Base-by-base conservation (phyloP, 2,888 invertebrate species). In the Harpalus rubripes region DNA sequence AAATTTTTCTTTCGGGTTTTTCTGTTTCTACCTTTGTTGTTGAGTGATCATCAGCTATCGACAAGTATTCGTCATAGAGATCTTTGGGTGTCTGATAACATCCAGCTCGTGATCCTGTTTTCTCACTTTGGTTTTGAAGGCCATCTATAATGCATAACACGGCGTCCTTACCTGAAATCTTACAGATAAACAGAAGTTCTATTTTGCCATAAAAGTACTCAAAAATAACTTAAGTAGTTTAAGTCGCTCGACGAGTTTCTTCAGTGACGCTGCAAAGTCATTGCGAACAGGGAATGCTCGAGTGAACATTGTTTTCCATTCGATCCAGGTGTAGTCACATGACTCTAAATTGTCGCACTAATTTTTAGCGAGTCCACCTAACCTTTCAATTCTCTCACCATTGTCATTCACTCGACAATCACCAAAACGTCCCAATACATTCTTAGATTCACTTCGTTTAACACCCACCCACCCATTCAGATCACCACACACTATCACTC, bases 111-210 rank as follows among this genome's bases (percentile, higher is more conserved):
- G 58, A 3, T 63, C 61, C 61, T 63, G 61, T 63, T 63, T 63
- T 63, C 61, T 63, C 61, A 8, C 22, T 22, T 63, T 63, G 61
- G 12, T 63, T 63, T 63, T 63, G 61, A 4, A 63, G 84, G n/a
- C 86, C 87, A 41, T 86, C 86, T 5, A 86, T 86, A 0, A 86
- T 18, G 76, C 87, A 85, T 1, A 86, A 86, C 10, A 87, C n/a
- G n/a, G n/a, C n/a, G n/a, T n/a, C n/a, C n/a, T n/a, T n/a, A n/a
- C n/a, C n/a, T n/a, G n/a, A n/a, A 58, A 87, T 86, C 16, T 78
- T 72, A 41, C 85, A 86, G 4, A 82, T 39, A 16, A 59, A 26
- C n/a, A 86, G 58, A 1, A 86, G 52, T 56, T 84, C 68, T 83
- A 87, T 85, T 59, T 86, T 86, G 12, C 44, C 81, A 76, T 85